Evolutionary conservation across 2,797 vertebrate species (phyloP), one percentile per base, ranked within the genome.

Genomic region (Myotis myotis): DNA sequence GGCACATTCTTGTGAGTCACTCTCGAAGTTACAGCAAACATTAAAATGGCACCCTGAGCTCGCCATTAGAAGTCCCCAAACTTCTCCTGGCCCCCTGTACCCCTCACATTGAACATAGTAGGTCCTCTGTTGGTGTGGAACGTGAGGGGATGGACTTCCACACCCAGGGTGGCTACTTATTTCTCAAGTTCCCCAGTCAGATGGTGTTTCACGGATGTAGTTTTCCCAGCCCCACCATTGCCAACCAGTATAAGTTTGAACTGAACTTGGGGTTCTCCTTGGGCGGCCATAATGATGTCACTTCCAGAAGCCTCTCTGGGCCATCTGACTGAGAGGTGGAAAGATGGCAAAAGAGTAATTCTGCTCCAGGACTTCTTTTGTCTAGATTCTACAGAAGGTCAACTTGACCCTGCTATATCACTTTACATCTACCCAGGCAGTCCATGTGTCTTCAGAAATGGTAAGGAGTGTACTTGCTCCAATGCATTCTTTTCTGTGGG

Each of bases 311-410:
- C 6, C 8, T 33, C n/a, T 55, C 75, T 23, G n/a, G 51, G 20
- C n/a, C 49, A 5, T 78, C 20, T 55, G 51, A 25, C 49, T 25
- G 75, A 55, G 51, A 78, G 75, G n/a, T 78, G 22, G 22, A 55
- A 36, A 55, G 22, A 33, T 0, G 4, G 49, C 51, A 36, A 22
- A 55, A 36, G 51, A 7, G 33, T 33, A 8, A 53, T 55, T 25
- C 51, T 2, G 3, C 75, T 51, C 20, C 44, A 60, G 64, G 44
- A 87, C 53, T 66, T 85, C 79, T 76, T 76, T 95, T 91, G 87
- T 97, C 74, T 89, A 25, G 57, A 60, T 88, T 94, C 91, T 93
- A 87, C 30, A 94, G 76, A 93, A 92, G 89, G 71, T 91, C 94
- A 94, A 60, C 71, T 8, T 93, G 96, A 96, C 93, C 93, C 71